Conservation (phyloP, 2,888 invertebrate genomes). For the Thera britannica region DNA sequence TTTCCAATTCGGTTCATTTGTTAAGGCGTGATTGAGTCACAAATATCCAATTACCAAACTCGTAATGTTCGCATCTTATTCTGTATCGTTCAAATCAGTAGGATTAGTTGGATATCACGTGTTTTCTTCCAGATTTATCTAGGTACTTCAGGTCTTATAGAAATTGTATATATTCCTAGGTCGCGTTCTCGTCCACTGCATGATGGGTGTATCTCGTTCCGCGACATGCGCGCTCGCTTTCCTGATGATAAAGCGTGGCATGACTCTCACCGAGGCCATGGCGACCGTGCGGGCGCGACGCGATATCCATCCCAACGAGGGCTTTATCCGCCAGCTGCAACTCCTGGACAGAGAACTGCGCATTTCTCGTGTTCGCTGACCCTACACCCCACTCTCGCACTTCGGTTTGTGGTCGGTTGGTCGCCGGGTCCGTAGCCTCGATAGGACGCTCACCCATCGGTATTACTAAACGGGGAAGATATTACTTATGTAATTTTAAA, state of each 20-base stretch:
- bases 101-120: no score
- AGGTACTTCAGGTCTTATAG: not conserved
- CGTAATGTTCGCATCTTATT: no score
- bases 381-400: conserved; percentile 62
- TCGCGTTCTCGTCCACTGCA: conserved; percentile 91
- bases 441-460: conserved; percentile 53
- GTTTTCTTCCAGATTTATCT: not conserved
- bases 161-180: conserved; percentile 76
- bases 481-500: conserved; percentile 14
- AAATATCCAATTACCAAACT: no score
- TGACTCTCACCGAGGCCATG: conserved; percentile 90
- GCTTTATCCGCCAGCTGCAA: conserved; percentile 91
- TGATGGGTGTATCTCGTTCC: conserved; percentile 93
- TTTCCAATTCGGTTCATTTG: no score
- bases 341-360: conserved; percentile 87
- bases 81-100: no score
- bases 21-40: no score
- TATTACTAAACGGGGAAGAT: conserved; percentile 36
- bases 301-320: conserved; percentile 91
- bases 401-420: conserved; percentile 50
- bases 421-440: conserved; percentile 68
- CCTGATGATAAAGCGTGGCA: conserved; percentile 91
- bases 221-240: conserved; percentile 92
- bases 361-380: conserved; percentile 80
- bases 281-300: conserved; percentile 88